These are phyloP conservation scores for Holcopasites calliopsidis DNA, from an alignment of 1,140 invertebrate genomes.

Conservation along the genomic window DNA sequence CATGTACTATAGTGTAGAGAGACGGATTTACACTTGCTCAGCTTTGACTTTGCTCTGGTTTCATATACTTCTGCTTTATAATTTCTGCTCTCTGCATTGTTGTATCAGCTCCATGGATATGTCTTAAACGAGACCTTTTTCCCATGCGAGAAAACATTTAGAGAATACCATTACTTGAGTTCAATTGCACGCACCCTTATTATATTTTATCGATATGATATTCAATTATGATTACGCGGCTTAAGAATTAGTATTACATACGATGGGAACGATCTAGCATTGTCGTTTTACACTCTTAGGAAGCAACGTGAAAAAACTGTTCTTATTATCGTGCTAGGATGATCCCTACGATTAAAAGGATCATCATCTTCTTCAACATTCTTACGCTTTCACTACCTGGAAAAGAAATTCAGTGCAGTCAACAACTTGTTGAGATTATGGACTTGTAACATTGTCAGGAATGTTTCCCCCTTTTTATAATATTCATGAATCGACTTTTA, in stretches of 20 bases:
- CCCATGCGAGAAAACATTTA: constrained; percentile 55
- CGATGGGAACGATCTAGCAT: constrained; percentile 48
- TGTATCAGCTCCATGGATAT: constrained; percentile 24
- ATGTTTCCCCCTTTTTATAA: too few relatives aligned
- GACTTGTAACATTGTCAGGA: too few relatives aligned
- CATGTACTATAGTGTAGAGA: constrained; percentile 4
- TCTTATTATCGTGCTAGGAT: constrained; percentile 59
- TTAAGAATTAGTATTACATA: constrained; percentile 57
- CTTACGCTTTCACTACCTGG: constrained; percentile 13
- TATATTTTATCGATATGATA: constrained; percentile 54
- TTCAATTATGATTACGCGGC: constrained; percentile 55
- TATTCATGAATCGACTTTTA: too few relatives aligned
- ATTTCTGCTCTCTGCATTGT: background rate
- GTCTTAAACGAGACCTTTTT: constrained; percentile 22
- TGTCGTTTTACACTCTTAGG: constrained; percentile 41
- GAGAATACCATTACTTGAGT: constrained; percentile 46
- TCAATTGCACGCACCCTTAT: constrained; percentile 28
- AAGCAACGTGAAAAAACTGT: constrained; percentile 53
- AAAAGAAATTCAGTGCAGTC: background rate
- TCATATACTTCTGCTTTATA: background rate
- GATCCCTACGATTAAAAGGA: constrained; percentile 36
- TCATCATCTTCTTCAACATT: constrained; percentile 37
- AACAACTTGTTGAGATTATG: too few relatives aligned
- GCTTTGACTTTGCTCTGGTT: background rate
- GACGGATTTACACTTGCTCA: constrained; percentile 33